Evolutionary conservation across 92 coral and sea anemone species (phyloP), one percentile per base, ranked within the genome.

Genomic region (Zoanthus sociatus): DNA sequence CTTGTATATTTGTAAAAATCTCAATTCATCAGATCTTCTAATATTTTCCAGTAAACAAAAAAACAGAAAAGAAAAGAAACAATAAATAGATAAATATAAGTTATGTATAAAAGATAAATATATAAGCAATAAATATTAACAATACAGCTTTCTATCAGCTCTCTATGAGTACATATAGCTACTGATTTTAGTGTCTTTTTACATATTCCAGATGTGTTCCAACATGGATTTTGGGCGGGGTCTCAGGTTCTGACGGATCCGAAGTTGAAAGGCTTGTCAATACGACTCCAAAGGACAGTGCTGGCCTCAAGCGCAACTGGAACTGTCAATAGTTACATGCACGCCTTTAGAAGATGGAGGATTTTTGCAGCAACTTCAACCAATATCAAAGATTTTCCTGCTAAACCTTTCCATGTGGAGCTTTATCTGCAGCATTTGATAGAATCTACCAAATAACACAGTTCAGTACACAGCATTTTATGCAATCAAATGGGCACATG

Each of bases 401-500:
- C 78, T 5, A 53, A 53, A 51, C 87, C 78, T 74, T 9, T 86
- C 9, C 84, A 71, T 32, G 93, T 81, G 16, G 90, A 87, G n/a
- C 45, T 87, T 50, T 90, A 79, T 64, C 66, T 90, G 51, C 90
- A 81, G 66, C 81, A 71, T 68, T 37, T 79, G 20, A 32, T 90
- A 15, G 88, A 87, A 30, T 48, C 86, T 51, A 87, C 88, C 26
- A 71, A 50, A 16, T 90, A 88, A 7, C 47, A 45, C 66, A 87
- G 90, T 30, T 86, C 86, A 1, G 88, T 82, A 87, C 44, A 7
- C 88, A 70, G 93, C 88, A 14, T 87, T 90, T 33, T 82, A 87
- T 17, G 84, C 69, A 31, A 68, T 68, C 31, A 90, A 83, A 78
- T 90, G 91, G 93, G 88, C 91, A 8, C 91, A 82, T 70, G 69